These are phyloP conservation scores for Orthosia cruda DNA, from an alignment of 2,888 invertebrate genomes.

Conservation along the genomic window DNA sequence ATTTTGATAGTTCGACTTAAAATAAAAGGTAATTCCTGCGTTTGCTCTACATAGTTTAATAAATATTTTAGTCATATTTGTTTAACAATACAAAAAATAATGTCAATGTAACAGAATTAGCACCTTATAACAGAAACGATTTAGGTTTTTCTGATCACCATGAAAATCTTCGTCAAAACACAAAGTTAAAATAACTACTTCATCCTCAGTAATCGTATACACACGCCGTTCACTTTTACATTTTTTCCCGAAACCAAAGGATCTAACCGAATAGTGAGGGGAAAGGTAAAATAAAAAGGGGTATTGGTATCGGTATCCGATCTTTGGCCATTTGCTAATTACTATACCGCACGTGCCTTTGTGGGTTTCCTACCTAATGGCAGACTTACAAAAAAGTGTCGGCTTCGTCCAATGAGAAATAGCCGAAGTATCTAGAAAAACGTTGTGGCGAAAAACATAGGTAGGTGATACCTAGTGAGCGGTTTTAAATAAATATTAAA, in stretches of 20 bases:
- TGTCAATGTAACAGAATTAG: too few relatives aligned
- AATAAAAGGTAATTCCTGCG: not conserved
- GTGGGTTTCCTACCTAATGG: constrained; percentile 72
- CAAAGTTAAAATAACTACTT: constrained; percentile 27
- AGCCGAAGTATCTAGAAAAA: constrained; percentile 31
- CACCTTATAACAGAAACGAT: too few relatives aligned
- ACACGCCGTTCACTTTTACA: constrained; percentile 55
- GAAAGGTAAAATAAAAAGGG: constrained; percentile 64
- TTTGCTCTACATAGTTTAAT: not conserved
- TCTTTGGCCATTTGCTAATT: constrained; percentile 90
- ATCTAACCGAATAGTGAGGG: constrained; percentile 70
- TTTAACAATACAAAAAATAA: constrained; percentile 6
- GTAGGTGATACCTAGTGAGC: not conserved
- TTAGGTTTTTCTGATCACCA: not conserved
- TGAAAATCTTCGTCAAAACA: not conserved
- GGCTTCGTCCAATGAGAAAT: constrained; percentile 50
- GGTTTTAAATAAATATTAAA: not conserved
- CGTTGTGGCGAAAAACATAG: constrained; percentile 8
- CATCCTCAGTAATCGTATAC: constrained; percentile 44
- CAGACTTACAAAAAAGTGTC: constrained; percentile 59
- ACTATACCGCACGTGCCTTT: constrained; percentile 79
- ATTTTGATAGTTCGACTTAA: not conserved
- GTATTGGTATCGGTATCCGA: constrained; percentile 72
- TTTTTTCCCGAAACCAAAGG: constrained; percentile 67
- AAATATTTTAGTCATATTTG: not conserved